Conservation (phyloP, 2,113 vertebrate species). For the Notarius lentiginosus region DNA sequence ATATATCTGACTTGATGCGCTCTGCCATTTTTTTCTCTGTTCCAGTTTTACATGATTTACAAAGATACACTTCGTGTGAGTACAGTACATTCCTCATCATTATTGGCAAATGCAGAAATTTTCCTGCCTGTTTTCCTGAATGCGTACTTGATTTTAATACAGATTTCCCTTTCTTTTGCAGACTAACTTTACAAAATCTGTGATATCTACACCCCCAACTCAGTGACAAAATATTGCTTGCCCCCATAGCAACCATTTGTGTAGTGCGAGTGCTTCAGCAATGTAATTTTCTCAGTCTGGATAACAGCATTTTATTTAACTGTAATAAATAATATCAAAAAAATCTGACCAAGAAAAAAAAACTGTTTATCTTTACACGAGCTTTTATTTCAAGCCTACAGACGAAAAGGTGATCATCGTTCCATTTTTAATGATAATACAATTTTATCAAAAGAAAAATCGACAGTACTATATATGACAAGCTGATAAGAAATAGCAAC, state of each 20-base stretch:
- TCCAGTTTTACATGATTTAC: too few species aligned
- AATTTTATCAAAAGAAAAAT: too few species aligned
- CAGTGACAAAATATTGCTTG: not conserved
- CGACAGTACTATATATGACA: too few species aligned
- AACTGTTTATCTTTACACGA: too few species aligned
- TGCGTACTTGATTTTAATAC: not conserved
- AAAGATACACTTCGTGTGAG: not conserved
- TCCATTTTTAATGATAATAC: too few species aligned
- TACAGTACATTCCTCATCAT: not conserved
- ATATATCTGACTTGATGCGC: too few species aligned
- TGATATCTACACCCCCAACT: not conserved
- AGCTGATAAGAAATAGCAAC: not conserved
- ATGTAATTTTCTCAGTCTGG: not conserved
- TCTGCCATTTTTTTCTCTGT: too few species aligned
- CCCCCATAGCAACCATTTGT: not conserved
- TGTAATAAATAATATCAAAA: too few species aligned
- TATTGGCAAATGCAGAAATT: not conserved
- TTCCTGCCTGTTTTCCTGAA: not conserved
- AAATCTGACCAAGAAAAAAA: too few species aligned
- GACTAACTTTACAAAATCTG: not conserved
- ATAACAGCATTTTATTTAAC: too few species aligned
- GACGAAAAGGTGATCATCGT: too few species aligned
- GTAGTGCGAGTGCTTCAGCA: not conserved
- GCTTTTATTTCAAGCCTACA: too few species aligned
- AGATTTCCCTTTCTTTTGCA: not conserved